Percentiles rank a stretch among this genome's conserved stretches.
Evolutionary conservation across 2,113 vertebrate genomes (phyloP).

Genomic region (Natator depressus): DNA sequence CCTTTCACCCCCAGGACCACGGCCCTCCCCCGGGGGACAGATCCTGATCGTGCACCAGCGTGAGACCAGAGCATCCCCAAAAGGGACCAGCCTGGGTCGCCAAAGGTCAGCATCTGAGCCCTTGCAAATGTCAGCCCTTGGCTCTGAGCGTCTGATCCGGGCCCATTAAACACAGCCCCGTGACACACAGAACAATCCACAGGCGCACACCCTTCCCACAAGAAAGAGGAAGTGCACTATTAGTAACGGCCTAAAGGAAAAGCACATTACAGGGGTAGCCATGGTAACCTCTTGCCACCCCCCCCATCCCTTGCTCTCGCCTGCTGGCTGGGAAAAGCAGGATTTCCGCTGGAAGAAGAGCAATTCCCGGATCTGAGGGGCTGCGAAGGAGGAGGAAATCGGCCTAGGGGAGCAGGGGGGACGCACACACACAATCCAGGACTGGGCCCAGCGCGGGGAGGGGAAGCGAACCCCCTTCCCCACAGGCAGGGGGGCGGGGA

Average conservation of each 20-base stretch:
- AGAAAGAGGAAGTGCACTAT: neutral
- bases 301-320: neutral
- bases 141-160: neutral
- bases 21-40: neutral
- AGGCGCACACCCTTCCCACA: neutral
- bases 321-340: conserved; percentile 48
- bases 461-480: neutral
- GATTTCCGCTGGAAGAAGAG: conserved; percentile 73
- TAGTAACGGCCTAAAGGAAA: neutral
- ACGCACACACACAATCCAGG: neutral
- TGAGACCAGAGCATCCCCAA: neutral
- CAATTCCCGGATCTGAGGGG: conserved; percentile 72
- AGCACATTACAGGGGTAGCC: neutral
- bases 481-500: conserved; percentile 35
- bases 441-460: neutral
- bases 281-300: neutral
- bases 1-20: neutral
- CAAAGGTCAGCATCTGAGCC: neutral
- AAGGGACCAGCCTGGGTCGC: neutral
- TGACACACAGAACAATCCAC: neutral
- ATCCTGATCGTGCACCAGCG: neutral
- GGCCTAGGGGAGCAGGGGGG: conserved; percentile 48
- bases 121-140: neutral
- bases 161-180: neutral
- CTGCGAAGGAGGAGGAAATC: conserved; percentile 55